phyloP scores from a whole-genome alignment of 1,140 invertebrate genomes.

The Catajapyx aquilonaris region DNA sequence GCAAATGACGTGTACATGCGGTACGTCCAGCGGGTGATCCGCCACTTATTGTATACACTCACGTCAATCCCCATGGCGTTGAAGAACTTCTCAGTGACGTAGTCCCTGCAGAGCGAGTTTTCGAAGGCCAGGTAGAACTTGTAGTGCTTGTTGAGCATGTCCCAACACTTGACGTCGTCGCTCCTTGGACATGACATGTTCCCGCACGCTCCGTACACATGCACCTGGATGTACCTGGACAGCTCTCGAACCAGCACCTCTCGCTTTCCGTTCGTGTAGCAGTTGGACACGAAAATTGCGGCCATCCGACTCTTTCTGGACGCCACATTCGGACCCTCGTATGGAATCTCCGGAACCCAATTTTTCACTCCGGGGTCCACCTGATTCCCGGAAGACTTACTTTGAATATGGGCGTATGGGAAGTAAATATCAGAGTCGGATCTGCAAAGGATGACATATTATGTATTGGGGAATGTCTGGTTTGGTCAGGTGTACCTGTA shows the following conservation, averaged over 20 bases:
- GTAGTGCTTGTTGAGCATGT: slow-evolving; percentile 11
- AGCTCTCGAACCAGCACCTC: slow-evolving; percentile 18
- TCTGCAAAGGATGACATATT: too few relatives aligned
- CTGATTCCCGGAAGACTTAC: too few relatives aligned
- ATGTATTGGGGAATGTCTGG: too few relatives aligned
- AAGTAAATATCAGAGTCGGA: slow-evolving; percentile 21
- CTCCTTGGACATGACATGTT: slow-evolving; percentile 5
- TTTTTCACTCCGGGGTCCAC: background rate
- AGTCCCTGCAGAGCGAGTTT: slow-evolving; percentile 18
- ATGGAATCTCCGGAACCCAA: background rate
- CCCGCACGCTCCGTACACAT: slow-evolving; percentile 26
- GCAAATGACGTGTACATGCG: too few relatives aligned
- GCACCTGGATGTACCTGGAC: slow-evolving; percentile 21
- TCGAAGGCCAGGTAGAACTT: slow-evolving; percentile 16
- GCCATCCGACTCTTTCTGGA: slow-evolving; percentile 8
- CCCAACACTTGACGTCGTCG: slow-evolving; percentile 9
- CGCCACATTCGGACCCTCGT: background rate
- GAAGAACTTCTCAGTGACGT: slow-evolving; percentile 23
- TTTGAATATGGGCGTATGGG: slow-evolving; percentile 12
- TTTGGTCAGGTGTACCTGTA: too few relatives aligned
- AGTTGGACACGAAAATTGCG: slow-evolving; percentile 15
- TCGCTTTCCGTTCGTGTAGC: slow-evolving; percentile 11
- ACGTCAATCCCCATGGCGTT: slow-evolving; percentile 1
- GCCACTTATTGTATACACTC: too few relatives aligned
- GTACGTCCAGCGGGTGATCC: too few relatives aligned